Evolutionary conservation across 2,797 vertebrate species (phyloP).

Genomic region (Notolabrus celidotus): DNA sequence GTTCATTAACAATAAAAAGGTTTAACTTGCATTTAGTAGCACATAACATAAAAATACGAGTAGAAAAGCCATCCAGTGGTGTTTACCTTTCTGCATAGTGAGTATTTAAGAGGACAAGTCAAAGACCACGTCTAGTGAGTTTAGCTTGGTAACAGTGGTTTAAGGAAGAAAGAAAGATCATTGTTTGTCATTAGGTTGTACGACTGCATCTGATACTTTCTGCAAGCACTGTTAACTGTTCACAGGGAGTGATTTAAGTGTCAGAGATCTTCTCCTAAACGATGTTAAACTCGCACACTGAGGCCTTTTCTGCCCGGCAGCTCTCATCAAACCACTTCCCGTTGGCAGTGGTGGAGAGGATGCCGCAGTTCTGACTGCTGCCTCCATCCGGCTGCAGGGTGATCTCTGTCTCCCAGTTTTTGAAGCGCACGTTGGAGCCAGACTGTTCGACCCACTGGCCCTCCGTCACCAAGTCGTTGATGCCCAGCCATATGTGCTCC

Average conservation of each 20-base stretch:
- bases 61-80: conserved; percentile 45
- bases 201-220: conserved; percentile 15
- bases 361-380: conserved; percentile 91
- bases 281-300: conserved; percentile 95
- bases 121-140: background rate
- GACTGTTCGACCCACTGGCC: conserved; percentile 92
- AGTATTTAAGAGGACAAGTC: too few relatives aligned
- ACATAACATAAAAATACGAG: background rate
- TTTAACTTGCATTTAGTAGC: conserved; percentile 16
- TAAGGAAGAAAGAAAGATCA: conserved; percentile 27
- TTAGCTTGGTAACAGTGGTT: conserved; percentile 37
- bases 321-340: conserved; percentile 96
- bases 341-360: conserved; percentile 84
- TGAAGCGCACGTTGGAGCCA: conserved; percentile 85
- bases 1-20: conserved; percentile 1
- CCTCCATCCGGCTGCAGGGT: conserved; percentile 94
- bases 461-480: conserved; percentile 91
- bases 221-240: conserved; percentile 8
- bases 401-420: conserved; percentile 97
- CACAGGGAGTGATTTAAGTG: background rate
- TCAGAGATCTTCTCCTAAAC: conserved; percentile 78
- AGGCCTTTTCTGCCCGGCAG: conserved; percentile 90
- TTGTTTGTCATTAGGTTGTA: conserved; percentile 9
- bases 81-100: conserved; percentile 29
- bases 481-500: conserved; percentile 92